phyloP scores from a whole-genome alignment of 1,140 invertebrate species.

The Elysia chlorotica region DNA sequence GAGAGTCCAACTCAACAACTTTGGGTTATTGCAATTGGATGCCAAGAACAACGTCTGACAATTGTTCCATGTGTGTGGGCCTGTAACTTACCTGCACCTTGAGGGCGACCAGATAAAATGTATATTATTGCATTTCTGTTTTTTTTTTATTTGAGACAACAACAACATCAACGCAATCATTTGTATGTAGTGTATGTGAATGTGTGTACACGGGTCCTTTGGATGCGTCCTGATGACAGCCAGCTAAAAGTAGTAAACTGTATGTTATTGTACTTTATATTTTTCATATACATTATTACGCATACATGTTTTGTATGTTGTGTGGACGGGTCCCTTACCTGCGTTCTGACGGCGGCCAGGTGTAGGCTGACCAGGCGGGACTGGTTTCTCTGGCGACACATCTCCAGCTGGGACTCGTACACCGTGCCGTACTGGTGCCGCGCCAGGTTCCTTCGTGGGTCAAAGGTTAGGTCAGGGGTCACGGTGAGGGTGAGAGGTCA shows the following conservation, averaged over 20 bases:
- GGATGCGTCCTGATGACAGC: background rate
- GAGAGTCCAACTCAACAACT: background rate
- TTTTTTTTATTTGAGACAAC: too few relatives aligned
- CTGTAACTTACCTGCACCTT: too few relatives aligned
- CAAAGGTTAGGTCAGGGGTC: too few relatives aligned
- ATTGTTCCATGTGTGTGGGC: background rate
- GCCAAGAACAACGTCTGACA: background rate
- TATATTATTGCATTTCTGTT: too few relatives aligned
- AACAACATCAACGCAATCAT: background rate
- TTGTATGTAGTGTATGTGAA: background rate
- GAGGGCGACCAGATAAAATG: too few relatives aligned
- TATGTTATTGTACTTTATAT: background rate
- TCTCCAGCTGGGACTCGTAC: conserved; percentile 93
- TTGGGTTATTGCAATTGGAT: background rate
- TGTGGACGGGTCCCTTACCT: too few relatives aligned
- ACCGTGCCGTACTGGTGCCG: conserved; percentile 88
- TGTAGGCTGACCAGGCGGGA: conserved; percentile 88
- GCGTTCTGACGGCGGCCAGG: conserved; percentile 83
- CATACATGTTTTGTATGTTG: background rate
- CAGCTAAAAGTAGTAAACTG: background rate
- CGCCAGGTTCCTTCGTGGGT: conserved; percentile 81
- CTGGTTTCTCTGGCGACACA: conserved; percentile 92
- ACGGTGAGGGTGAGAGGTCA: too few relatives aligned
- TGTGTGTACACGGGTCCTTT: background rate
- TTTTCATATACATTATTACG: background rate